phyloP scores from a whole-genome alignment of 2,888 invertebrate genomes.

The Eubasilissa splendida region DNA sequence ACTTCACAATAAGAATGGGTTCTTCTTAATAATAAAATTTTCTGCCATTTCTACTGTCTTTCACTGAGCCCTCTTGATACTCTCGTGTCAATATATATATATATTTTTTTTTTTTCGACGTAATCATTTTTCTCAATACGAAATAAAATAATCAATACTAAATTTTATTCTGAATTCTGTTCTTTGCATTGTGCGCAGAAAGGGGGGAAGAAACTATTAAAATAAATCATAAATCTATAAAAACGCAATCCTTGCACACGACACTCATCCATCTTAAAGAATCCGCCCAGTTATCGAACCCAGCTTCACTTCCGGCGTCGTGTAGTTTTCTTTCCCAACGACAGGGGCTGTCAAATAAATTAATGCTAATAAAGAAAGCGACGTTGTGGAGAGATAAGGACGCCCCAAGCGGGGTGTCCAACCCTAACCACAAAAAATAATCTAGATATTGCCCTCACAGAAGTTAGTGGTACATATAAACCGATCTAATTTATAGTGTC shows the following conservation, averaged over 20 bases:
- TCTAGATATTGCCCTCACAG: constrained; percentile 57
- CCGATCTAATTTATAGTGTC: constrained; percentile 59
- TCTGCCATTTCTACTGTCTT: no score
- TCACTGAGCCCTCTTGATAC: no score
- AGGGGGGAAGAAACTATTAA: no score
- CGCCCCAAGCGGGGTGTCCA: constrained; percentile 42
- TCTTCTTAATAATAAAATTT: no score
- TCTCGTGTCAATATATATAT: no score
- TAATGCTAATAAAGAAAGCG: constrained; percentile 58
- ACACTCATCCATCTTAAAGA: constrained; percentile 19
- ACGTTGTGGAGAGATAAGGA: constrained; percentile 52
- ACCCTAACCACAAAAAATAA: constrained; percentile 58
- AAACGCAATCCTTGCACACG: constrained; percentile 22
- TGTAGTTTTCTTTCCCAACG: constrained; percentile 30
- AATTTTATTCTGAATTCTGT: no score
- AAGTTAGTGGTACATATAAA: constrained; percentile 57
- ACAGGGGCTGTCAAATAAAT: constrained; percentile 56
- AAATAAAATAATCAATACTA: no score
- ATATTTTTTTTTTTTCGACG: no score
- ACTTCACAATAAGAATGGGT: no score
- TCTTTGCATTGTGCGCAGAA: no score
- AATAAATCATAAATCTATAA: neutral
- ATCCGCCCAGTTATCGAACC: constrained; percentile 33
- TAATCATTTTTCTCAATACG: no score
- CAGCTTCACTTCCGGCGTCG: constrained; percentile 15